Percentiles rank a stretch among this genome's conserved stretches.
phyloP scores from a whole-genome alignment of 2,797 vertebrate genomes.

The Sebastes iracundus region DNA sequence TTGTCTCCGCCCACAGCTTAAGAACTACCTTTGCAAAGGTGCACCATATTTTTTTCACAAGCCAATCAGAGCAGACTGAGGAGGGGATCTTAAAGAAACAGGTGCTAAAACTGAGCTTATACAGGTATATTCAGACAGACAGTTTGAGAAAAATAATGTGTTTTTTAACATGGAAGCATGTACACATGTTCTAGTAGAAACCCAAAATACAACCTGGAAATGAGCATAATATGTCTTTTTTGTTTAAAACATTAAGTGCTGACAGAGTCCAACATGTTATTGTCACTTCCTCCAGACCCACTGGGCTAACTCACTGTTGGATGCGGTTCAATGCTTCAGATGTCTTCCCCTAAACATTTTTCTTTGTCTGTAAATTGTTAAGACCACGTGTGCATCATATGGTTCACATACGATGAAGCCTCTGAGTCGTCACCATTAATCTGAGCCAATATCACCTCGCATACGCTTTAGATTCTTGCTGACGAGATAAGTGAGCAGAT shows the following conservation, averaged over 20 bases:
- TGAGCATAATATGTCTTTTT: neutral
- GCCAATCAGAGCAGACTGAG: too few species aligned
- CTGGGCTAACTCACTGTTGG: neutral
- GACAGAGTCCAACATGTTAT: neutral
- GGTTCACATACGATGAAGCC: slow-evolving; percentile 8
- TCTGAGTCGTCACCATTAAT: neutral
- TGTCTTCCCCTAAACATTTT: neutral
- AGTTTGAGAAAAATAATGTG: too few species aligned
- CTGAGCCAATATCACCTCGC: neutral
- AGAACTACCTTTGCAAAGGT: too few species aligned
- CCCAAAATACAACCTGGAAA: neutral
- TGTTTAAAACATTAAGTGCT: neutral
- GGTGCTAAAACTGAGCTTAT: too few species aligned
- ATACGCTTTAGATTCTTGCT: neutral
- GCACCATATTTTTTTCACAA: too few species aligned
- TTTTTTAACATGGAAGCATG: too few species aligned
- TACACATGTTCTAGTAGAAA: neutral
- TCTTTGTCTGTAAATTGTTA: neutral
- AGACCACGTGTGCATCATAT: slow-evolving; percentile 2
- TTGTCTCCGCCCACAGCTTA: too few species aligned
- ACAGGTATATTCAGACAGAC: too few species aligned
- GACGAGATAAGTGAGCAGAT: slow-evolving; percentile 34
- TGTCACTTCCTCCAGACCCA: neutral
- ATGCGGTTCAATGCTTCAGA: neutral
- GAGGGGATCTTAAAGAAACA: too few species aligned